Evolutionary conservation across 2,113 vertebrate genomes (phyloP), one percentile per base, ranked within the genome.

Genomic region (Erythrocercus mccallii): DNA sequence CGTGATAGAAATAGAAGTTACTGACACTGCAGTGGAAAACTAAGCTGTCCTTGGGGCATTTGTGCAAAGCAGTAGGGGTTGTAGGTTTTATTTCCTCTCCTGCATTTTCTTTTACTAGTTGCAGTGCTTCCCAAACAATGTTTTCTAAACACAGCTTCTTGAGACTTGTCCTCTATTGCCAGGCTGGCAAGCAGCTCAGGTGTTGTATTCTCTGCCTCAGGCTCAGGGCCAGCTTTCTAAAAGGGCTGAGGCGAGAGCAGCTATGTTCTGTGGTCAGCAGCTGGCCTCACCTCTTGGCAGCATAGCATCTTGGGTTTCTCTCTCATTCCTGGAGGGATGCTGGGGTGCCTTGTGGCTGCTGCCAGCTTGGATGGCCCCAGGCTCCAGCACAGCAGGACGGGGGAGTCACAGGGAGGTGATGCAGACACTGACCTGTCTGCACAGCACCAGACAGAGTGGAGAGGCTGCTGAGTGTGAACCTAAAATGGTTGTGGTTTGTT

Each of bases 251-350:
- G 50, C 0, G 0, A 81, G 66, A 56, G 54, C 60, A 61, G 38
- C 5, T 73, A 5, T n/a, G 27, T 14, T 68, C 58, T 48, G 21
- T 0, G 0, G 22, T 47, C 37, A 85, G 58, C 28, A 69, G 28
- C 4, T 65, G 76, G 35, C 50, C 45, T 65, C 33, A 60, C 35
- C 71, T 79, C 54, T 45, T n/a, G 54, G 33, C 56, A 81, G 50
- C 0, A 1, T 0, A 5, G 40, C 38, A 3, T 9, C 60, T 6
- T 48, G 45, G 24, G 33, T 7, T 40, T 73, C 56, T 73, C 16
- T 12, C 30, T 50, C 25, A 60, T 69, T 60, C 35, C 76, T 33
- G 33, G 44, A 65, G 28, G 1, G 17, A 56, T 58, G 56, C 25
- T 19, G n/a, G 28, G 24, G 21, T 54, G 20, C 35, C 35, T 50